Conservation (phyloP, 2,888 invertebrate genomes). For the Phanerotoma sp. region DNA sequence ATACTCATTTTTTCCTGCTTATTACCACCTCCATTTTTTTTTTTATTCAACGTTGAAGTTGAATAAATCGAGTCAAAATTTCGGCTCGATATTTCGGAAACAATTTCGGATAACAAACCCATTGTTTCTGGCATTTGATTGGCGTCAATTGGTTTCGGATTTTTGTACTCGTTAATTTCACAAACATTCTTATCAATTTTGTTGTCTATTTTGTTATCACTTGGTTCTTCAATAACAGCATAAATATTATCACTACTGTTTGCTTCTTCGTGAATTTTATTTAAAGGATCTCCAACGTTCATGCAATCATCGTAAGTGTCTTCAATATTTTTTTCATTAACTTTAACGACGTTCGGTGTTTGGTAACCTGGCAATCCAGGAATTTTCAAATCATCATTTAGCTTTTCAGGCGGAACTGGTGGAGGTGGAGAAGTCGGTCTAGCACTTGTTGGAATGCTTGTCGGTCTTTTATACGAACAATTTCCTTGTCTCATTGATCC, state of each 20-base stretch:
- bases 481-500: conserved; percentile 80
- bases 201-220: no score
- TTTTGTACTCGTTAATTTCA: conserved; percentile 53
- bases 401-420: conserved; percentile 60
- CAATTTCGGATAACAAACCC: conserved; percentile 83
- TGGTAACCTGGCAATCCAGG: conserved; percentile 64
- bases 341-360: conserved; percentile 58
- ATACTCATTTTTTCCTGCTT: conserved; percentile 40
- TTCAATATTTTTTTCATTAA: conserved; percentile 52
- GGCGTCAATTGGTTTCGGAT: conserved; percentile 60
- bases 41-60: conserved; percentile 66
- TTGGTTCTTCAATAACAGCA: conserved; percentile 81
- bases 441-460: conserved; percentile 69
- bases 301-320: conserved; percentile 75
- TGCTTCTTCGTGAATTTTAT: conserved; percentile 65
- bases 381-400: conserved; percentile 47
- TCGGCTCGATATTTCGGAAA: conserved; percentile 81
- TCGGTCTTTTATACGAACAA: conserved; percentile 65
- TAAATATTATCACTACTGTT: conserved; percentile 72
- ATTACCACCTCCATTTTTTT: conserved; percentile 58
- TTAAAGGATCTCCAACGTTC: conserved; percentile 65
- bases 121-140: conserved; percentile 59
- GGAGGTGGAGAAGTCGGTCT: conserved; percentile 80
- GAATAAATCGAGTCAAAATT: conserved; percentile 88
- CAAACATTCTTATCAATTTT: conserved; percentile 39